Conservation (phyloP, 2,113 vertebrate species). For the Ochotona curzoniae region DNA sequence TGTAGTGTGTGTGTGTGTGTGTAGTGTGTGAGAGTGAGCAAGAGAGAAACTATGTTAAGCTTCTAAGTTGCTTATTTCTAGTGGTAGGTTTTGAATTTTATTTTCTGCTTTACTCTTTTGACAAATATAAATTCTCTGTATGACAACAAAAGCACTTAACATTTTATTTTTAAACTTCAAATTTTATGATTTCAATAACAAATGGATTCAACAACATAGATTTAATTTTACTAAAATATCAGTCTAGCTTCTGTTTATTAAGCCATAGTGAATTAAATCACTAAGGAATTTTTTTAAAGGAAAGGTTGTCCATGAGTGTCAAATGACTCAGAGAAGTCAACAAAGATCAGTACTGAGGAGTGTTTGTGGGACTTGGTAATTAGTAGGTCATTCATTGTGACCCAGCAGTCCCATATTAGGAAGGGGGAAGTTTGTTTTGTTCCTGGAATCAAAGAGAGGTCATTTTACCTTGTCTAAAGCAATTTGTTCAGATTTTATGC, state of each 20-base stretch:
- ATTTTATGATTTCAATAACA: constrained; percentile 1
- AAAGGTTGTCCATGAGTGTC: not conserved
- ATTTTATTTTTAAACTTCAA: not conserved
- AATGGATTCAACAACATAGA: not conserved
- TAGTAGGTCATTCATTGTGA: constrained; percentile 57
- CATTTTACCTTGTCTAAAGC: constrained; percentile 60
- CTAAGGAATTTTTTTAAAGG: constrained; percentile 26
- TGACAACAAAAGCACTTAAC: not conserved
- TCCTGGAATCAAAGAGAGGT: constrained; percentile 65
- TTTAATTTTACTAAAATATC: constrained; percentile 33
- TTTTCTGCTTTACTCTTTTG: not conserved
- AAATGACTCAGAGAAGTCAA: constrained; percentile 47
- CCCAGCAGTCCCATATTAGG: constrained; percentile 39
- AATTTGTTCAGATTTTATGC: constrained; percentile 67
- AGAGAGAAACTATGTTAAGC: not conserved
- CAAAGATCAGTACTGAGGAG: constrained; percentile 24
- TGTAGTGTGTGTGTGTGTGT: not conserved
- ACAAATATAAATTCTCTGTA: not conserved
- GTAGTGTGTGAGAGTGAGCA: too few relatives aligned
- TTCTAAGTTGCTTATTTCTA: not conserved
- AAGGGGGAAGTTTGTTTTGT: constrained; percentile 38
- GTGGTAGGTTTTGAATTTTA: not conserved
- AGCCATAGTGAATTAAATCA: constrained; percentile 42
- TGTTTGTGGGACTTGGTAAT: constrained; percentile 57
- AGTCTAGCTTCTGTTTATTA: constrained; percentile 34